Conservation (phyloP, 2,888 invertebrate species). For the Julus scandinavius region DNA sequence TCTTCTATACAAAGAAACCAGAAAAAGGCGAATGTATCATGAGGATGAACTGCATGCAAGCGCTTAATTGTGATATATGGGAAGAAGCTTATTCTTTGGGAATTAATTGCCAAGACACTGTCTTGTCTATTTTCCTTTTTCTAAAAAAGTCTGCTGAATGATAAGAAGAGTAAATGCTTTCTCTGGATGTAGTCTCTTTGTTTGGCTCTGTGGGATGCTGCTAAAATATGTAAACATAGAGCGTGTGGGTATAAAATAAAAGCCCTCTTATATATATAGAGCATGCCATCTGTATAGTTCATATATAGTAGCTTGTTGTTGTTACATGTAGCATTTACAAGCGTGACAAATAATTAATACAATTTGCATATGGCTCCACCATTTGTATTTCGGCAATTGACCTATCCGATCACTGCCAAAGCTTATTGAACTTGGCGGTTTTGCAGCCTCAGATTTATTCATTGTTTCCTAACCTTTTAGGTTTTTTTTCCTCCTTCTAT, state of each 20-base stretch:
- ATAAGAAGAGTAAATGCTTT: too few species aligned
- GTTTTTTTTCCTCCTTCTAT: not conserved
- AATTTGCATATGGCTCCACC: not conserved
- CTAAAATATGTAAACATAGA: too few species aligned
- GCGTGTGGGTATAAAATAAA: too few species aligned
- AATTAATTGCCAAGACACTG: not conserved
- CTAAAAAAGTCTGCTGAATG: too few species aligned
- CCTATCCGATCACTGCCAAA: not conserved
- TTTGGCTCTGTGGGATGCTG: too few species aligned
- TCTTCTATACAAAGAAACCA: not conserved
- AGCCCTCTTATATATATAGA: too few species aligned
- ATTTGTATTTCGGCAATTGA: not conserved
- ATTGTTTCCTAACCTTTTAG: not conserved
- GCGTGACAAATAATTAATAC: not conserved
- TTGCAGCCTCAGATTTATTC: not conserved
- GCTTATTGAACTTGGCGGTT: constrained; percentile 5
- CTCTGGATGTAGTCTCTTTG: too few species aligned
- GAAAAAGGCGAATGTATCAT: not conserved
- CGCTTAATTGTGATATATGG: not conserved
- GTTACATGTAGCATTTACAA: too few species aligned
- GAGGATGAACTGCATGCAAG: not conserved
- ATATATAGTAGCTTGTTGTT: too few species aligned
- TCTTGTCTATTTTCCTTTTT: too few species aligned
- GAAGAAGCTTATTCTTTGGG: not conserved
- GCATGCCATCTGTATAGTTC: too few species aligned